phyloP scores from a whole-genome alignment of 53 echinoderm and acorn worm genomes.

The Stichopus horrens region DNA sequence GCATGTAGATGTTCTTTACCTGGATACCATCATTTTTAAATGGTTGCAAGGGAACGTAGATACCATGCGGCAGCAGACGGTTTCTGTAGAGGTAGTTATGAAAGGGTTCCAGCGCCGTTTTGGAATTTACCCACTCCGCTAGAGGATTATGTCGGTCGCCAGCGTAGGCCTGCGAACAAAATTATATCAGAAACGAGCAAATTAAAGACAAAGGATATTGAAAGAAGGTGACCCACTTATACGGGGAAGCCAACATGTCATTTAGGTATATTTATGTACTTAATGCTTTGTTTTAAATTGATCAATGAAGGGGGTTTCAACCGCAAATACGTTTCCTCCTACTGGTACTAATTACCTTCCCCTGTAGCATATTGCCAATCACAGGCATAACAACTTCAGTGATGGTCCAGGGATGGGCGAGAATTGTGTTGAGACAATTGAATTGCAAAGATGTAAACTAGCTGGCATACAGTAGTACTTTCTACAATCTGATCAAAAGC shows the following conservation, averaged over 20 bases:
- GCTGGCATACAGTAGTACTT: background rate
- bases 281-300: too few species aligned
- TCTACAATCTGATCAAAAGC: background rate
- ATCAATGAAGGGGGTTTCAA: too few species aligned
- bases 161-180: slow-evolving; percentile 2
- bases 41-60: slow-evolving; percentile 12
- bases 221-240: too few species aligned
- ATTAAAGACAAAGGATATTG: too few species aligned
- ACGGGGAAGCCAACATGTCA: too few species aligned
- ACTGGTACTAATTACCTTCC: too few species aligned
- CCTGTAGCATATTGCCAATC: too few species aligned
- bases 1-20: background rate
- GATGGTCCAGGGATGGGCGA: too few species aligned
- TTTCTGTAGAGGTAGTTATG: slow-evolving; percentile 35
- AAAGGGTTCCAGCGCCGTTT: background rate
- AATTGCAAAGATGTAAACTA: background rate
- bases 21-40: slow-evolving; percentile 19
- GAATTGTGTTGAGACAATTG: too few species aligned
- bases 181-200: background rate
- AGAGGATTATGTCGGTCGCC: slow-evolving; percentile 5
- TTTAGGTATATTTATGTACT: too few species aligned
- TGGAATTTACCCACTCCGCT: background rate
- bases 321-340: too few species aligned
- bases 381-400: too few species aligned
- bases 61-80: background rate